A percentile compares a stretch with the other conserved stretches of the same genome.
Evolutionary conservation across 2,888 invertebrate species (phyloP).

Genomic region (Coremacera marginata): DNA sequence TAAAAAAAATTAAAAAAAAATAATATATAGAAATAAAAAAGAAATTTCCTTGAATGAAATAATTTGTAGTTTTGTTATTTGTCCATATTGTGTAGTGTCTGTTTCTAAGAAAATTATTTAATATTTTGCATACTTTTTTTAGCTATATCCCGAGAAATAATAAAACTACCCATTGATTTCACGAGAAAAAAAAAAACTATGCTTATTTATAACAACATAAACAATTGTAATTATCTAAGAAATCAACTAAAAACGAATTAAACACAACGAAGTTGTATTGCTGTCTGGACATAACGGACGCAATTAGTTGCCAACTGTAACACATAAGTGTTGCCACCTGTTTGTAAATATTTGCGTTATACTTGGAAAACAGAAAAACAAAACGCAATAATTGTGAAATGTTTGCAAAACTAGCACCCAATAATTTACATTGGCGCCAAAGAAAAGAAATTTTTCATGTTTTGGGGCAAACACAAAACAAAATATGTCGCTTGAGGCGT

Average conservation of each 20-base stretch:
- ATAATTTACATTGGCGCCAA: conserved; percentile 60
- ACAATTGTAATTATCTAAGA: not conserved
- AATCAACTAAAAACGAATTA: too few relatives aligned
- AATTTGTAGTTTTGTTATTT: too few relatives aligned
- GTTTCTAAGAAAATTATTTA: too few relatives aligned
- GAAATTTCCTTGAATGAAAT: too few relatives aligned
- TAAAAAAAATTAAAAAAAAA: too few relatives aligned
- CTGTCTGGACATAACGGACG: not conserved
- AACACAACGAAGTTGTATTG: not conserved
- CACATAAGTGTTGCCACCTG: conserved; percentile 1
- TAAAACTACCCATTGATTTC: too few relatives aligned
- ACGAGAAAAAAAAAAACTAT: too few relatives aligned
- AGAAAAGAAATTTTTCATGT: conserved; percentile 44
- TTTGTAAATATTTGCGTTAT: not conserved
- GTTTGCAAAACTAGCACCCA: not conserved
- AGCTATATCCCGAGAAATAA: too few relatives aligned
- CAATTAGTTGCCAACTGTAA: conserved; percentile 28
- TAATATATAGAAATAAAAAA: too few relatives aligned
- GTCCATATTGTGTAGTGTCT: too few relatives aligned
- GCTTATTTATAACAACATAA: not conserved
- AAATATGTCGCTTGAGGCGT: not conserved
- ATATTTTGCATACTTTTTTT: too few relatives aligned
- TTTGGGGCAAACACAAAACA: not conserved
- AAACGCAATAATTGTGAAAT: not conserved
- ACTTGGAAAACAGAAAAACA: not conserved